A percentile compares a stretch with the other conserved stretches of the same genome.
Evolutionary conservation across 1,140 invertebrate species (phyloP).

Genomic region (Penaeus indicus): DNA sequence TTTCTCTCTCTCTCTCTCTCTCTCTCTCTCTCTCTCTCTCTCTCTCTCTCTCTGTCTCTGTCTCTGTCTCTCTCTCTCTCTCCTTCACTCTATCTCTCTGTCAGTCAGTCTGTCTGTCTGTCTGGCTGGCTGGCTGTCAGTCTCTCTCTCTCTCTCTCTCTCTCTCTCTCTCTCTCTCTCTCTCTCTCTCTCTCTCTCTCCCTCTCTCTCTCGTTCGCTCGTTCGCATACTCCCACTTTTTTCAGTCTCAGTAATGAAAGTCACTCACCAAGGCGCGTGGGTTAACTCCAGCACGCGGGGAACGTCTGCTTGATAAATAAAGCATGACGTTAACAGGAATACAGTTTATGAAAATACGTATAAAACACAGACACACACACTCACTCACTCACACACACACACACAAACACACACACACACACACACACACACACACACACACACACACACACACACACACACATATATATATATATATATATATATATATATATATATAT

Average conservation of each 20-base stretch:
- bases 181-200: conserved; percentile 38
- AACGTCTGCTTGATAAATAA: too few species aligned
- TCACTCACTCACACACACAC: background rate
- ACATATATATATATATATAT: conserved; percentile 28
- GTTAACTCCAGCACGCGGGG: too few species aligned
- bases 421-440: background rate
- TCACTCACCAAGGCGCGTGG: too few species aligned
- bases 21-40: too few species aligned
- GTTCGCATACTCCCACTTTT: background rate
- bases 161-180: conserved; percentile 11
- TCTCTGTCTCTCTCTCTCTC: background rate
- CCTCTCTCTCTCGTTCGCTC: conserved; percentile 12
- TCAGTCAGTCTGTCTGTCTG: too few species aligned
- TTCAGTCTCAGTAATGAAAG: background rate
- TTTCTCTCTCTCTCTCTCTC: too few species aligned
- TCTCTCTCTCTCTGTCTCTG: too few species aligned
- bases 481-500: conserved; percentile 21
- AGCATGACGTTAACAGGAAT: too few species aligned
- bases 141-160: background rate
- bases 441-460: background rate
- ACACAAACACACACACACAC: background rate
- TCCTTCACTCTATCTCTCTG: background rate
- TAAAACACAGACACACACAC: background rate
- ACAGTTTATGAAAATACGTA: too few species aligned
- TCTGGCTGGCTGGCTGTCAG: too few species aligned